Evolutionary conservation across 2,113 vertebrate species (phyloP), one percentile per base, ranked within the genome.

Genomic region (Sceloporus undulatus): DNA sequence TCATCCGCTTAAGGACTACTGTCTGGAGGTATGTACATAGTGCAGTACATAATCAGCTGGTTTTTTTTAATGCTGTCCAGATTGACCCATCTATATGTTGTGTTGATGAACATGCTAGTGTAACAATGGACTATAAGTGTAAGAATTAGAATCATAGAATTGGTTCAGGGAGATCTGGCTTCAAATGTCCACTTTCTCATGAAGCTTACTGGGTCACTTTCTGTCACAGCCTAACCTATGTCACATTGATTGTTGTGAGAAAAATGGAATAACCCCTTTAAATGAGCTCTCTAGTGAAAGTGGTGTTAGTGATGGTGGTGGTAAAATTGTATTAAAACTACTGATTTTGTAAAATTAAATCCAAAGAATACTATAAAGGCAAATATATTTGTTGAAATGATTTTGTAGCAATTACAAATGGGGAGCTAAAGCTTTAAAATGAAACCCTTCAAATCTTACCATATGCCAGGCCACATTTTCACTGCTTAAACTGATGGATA

Each of bases 1-100:
- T 91, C 96, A 98, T 92, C 98, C 98, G 0, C 88, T 98, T 19
- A 88, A 97, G 87, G 98, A 99, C 95, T 98, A 98, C 59, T 98
- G 97, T 91, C 91, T 98, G 85, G 98, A 99, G 97, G 98, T 97
- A 94, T 95, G 96, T 92, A 16, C 0, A 2, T 74, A 90, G 76
- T 62, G 4, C 38, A 79, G 48, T 18, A 54, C 66, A 52, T 54
- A 71, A 59, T 38, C 34, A 80, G 34, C 2, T 23, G 71, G 71
- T 71, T 71, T 38, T 7, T 29, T 48, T 48, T 5, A 76, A 62
- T 42, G 25, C 68, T 56, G 18, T 29, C 23, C 59, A 74, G 48
- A 9, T 59, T 0, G 54, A 2, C n/a, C 65, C 4, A 29, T 38
- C 18, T 38, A 16, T 70, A 21, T 54, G 25, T 16, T 23, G 18